Conservation (phyloP, 2,797 vertebrate genomes). For the Sebastes oblongus region DNA sequence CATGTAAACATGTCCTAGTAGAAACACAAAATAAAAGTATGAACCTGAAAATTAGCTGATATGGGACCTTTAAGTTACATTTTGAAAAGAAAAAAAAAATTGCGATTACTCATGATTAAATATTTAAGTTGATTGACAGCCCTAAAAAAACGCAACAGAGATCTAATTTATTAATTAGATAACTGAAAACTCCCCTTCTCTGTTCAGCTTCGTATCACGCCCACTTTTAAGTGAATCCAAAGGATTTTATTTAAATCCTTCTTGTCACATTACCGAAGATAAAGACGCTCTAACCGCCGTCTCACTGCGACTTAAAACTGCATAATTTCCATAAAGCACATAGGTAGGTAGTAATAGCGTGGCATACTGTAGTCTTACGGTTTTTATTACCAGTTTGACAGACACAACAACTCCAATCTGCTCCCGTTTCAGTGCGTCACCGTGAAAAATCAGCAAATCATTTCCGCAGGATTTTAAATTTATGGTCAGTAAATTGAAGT, state of each 20-base stretch:
- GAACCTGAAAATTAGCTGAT: too few relatives aligned
- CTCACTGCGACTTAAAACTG: not conserved
- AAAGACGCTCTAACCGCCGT: not conserved
- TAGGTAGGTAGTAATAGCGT: not conserved
- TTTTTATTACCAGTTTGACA: slow-evolving; percentile 38
- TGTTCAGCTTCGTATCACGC: not conserved
- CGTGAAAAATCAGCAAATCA: slow-evolving; percentile 64
- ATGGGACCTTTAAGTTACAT: too few relatives aligned
- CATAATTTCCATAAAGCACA: not conserved
- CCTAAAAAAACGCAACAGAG: not conserved
- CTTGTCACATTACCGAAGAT: not conserved
- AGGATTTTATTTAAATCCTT: slow-evolving; percentile 2
- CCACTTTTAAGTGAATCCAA: not conserved
- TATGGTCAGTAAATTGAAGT: slow-evolving; percentile 78
- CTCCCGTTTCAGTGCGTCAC: slow-evolving; percentile 58
- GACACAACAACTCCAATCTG: slow-evolving; percentile 37
- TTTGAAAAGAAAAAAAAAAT: too few relatives aligned
- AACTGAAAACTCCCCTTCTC: not conserved
- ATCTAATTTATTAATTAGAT: not conserved
- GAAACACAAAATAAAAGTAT: too few relatives aligned
- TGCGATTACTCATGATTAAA: too few relatives aligned
- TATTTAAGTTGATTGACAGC: too few relatives aligned
- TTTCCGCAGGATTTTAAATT: slow-evolving; percentile 75
- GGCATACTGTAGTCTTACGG: not conserved
- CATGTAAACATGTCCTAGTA: too few relatives aligned